A percentile compares a stretch with the other conserved stretches of the same genome.
Evolutionary conservation across 2,113 vertebrate species (phyloP).

Genomic region (Laterallus jamaicensis): DNA sequence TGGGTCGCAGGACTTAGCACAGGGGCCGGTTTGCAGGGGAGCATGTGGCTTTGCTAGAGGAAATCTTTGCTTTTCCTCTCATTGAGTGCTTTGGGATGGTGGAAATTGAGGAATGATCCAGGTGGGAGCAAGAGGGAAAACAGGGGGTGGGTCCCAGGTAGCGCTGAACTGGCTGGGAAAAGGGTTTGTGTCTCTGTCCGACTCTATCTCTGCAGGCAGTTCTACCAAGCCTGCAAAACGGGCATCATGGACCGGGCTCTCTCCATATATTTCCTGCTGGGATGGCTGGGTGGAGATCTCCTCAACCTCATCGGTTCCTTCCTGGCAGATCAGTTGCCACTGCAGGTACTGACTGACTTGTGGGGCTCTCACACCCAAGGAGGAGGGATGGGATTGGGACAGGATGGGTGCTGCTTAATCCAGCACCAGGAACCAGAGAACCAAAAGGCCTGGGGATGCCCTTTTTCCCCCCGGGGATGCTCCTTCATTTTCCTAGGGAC

Average conservation of each 20-base stretch:
- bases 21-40: neutral
- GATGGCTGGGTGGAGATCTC: constrained; percentile 92
- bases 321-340: constrained; percentile 90
- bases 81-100: accelerated
- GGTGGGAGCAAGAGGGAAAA: neutral
- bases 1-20: accelerated
- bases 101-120: neutral
- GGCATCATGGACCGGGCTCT: constrained; percentile 94
- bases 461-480: neutral
- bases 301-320: constrained; percentile 93
- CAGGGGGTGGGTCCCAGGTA: neutral
- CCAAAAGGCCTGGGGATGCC: neutral
- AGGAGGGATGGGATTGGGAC: neutral
- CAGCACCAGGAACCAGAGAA: neutral
- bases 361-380: neutral
- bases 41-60: neutral
- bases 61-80: neutral
- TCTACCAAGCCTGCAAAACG: constrained; percentile 84
- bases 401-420: neutral
- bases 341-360: constrained; percentile 81
- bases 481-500: neutral
- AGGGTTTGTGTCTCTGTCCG: neutral
- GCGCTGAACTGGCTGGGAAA: accelerated
- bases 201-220: constrained; percentile 79
- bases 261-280: constrained; percentile 93